Conservation (phyloP, 2,888 invertebrate genomes). For the Lathronympha strigana region DNA sequence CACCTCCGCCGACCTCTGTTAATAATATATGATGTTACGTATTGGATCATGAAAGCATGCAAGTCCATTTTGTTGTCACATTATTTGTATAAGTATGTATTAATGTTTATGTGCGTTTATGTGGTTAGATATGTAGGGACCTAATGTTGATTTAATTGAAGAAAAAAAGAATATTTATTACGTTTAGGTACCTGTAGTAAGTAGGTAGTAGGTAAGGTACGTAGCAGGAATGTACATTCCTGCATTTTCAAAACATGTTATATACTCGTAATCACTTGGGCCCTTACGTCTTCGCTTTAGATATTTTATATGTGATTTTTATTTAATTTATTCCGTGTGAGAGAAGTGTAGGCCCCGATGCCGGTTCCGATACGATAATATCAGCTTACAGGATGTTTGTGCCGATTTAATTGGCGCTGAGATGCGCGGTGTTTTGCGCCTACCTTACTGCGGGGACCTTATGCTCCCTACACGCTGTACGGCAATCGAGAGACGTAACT, state of each 20-base stretch:
- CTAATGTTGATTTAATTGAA: too few relatives aligned
- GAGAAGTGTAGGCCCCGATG: slow-evolving; percentile 75
- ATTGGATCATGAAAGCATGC: too few relatives aligned
- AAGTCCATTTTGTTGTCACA: too few relatives aligned
- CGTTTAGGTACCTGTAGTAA: too few relatives aligned
- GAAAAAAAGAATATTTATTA: too few relatives aligned
- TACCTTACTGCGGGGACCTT: slow-evolving; percentile 63
- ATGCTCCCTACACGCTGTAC: background rate
- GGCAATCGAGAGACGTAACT: background rate
- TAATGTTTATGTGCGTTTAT: too few relatives aligned
- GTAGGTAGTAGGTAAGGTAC: too few relatives aligned
- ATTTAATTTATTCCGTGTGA: slow-evolving; percentile 81
- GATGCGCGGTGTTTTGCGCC: slow-evolving; percentile 70
- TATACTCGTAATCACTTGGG: background rate
- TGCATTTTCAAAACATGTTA: background rate
- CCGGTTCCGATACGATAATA: slow-evolving; percentile 82
- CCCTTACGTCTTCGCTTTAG: slow-evolving; percentile 3
- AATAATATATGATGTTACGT: too few relatives aligned
- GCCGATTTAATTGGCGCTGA: slow-evolving; percentile 80
- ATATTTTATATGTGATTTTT: slow-evolving; percentile 73
- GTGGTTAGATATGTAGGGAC: too few relatives aligned
- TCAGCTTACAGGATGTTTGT: slow-evolving; percentile 81
- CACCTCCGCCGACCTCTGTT: too few relatives aligned
- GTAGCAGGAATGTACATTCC: background rate
- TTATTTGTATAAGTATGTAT: too few relatives aligned